phyloP scores from a whole-genome alignment of 2,888 invertebrate genomes.

The Chrysolina oricalcia region DNA sequence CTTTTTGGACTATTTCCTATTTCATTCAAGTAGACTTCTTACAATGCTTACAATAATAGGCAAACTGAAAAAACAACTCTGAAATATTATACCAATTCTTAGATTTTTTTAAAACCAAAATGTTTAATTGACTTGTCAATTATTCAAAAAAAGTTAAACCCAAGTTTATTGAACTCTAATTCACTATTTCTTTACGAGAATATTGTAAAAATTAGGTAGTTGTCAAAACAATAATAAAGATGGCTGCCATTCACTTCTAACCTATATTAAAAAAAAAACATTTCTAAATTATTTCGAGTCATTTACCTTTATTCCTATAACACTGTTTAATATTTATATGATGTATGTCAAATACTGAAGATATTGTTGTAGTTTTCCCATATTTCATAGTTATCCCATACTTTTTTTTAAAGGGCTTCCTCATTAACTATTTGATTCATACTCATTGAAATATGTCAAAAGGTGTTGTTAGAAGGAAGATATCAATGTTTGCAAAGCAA shows the following conservation, averaged over 20 bases:
- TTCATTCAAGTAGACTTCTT: no score
- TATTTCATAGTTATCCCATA: no score
- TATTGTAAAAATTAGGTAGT: conserved; percentile 29
- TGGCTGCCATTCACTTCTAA: conserved; percentile 64
- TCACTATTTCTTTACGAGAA: background rate
- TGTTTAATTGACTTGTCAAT: background rate
- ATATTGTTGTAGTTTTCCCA: no score
- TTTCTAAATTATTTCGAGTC: background rate
- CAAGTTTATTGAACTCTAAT: conserved; percentile 4
- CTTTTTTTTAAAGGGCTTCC: no score
- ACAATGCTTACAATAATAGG: no score
- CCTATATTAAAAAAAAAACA: conserved; percentile 50
- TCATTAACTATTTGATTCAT: no score
- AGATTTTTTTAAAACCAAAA: background rate
- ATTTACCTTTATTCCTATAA: background rate
- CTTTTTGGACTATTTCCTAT: no score
- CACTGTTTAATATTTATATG: no score
- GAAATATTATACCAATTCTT: background rate
- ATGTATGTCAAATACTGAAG: no score
- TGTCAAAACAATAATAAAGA: conserved; percentile 65
- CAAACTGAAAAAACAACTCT: background rate
- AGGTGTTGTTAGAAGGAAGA: no score
- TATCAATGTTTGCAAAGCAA: no score
- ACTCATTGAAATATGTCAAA: no score
- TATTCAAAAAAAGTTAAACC: background rate